These are phyloP conservation scores for Stratiomys singularior DNA, from an alignment of 2,888 invertebrate species.

Conservation along the genomic window DNA sequence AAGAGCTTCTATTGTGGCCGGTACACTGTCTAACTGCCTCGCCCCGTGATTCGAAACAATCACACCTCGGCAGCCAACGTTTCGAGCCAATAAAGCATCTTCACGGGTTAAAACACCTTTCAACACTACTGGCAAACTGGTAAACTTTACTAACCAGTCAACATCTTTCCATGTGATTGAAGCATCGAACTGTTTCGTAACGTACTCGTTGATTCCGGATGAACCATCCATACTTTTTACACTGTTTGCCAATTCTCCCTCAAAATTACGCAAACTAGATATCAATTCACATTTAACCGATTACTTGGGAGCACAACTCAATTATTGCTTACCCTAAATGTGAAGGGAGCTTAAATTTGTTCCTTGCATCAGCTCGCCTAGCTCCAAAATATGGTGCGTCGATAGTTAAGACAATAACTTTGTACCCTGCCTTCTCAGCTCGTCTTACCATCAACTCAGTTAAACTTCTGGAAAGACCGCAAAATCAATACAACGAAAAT, in stretches of 20 bases:
- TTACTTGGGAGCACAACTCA: neutral
- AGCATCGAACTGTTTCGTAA: conserved; percentile 80
- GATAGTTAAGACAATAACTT: conserved; percentile 87
- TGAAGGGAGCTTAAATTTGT: conserved; percentile 83
- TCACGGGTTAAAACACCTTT: conserved; percentile 89
- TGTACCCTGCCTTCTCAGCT: conserved; percentile 86
- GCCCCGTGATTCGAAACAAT: conserved; percentile 96
- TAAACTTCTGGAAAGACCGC: conserved; percentile 67
- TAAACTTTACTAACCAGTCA: conserved; percentile 82
- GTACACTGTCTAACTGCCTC: conserved; percentile 76
- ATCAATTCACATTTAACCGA: conserved; percentile 31
- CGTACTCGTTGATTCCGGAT: conserved; percentile 84
- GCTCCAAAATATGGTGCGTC: conserved; percentile 90
- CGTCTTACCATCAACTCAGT: conserved; percentile 77
- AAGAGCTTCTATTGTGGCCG: conserved; percentile 85
- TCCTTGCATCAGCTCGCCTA: conserved; percentile 82
- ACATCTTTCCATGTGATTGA: conserved; percentile 89
- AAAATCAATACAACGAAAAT: neutral
- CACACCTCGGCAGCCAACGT: conserved; percentile 81
- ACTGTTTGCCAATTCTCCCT: conserved; percentile 66
- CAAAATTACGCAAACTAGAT: conserved; percentile 83
- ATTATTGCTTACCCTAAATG: conserved; percentile 71
- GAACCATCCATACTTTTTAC: conserved; percentile 61
- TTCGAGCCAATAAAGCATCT: conserved; percentile 81
- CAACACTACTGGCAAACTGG: conserved; percentile 81